Conservation (phyloP, 2,888 invertebrate species). For the Endotricha flammealis region DNA sequence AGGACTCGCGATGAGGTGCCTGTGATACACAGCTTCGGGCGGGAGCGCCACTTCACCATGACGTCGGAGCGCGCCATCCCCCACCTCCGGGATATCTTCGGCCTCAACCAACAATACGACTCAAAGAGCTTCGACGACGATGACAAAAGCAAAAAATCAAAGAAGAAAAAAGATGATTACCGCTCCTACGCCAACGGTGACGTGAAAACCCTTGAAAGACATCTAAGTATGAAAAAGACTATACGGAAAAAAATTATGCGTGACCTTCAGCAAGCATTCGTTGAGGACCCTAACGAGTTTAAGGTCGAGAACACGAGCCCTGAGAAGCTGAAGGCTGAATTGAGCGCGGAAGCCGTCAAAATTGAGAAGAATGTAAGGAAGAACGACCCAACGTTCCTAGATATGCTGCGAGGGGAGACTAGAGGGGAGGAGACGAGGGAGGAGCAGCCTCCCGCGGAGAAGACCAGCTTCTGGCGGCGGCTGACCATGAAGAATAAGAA, state of each 20-base stretch:
- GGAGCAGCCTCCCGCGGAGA: conserved; percentile 73
- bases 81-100: conserved; percentile 86
- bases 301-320: conserved; percentile 83
- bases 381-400: conserved; percentile 81
- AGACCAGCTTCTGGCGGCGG: conserved; percentile 83
- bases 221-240: conserved; percentile 92
- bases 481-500: conserved; percentile 84
- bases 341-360: conserved; percentile 82
- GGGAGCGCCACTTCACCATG: conserved; percentile 63
- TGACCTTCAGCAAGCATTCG: conserved; percentile 86
- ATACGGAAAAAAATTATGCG: conserved; percentile 91
- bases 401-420: conserved; percentile 82
- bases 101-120: conserved; percentile 78
- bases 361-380: conserved; percentile 76
- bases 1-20: conserved; percentile 66
- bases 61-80: conserved; percentile 86
- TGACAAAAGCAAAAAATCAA: conserved; percentile 76
- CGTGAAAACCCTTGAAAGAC: conserved; percentile 86
- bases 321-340: conserved; percentile 82
- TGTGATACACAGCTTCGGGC: conserved; percentile 44
- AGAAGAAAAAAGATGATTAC: conserved; percentile 83
- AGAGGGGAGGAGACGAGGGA: conserved; percentile 62
- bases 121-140: conserved; percentile 67
- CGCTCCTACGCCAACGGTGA: conserved; percentile 82
- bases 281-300: conserved; percentile 85